Evolutionary conservation across 2,888 invertebrate species (phyloP).

Genomic region (Drosophila pseudotakahashii): DNA sequence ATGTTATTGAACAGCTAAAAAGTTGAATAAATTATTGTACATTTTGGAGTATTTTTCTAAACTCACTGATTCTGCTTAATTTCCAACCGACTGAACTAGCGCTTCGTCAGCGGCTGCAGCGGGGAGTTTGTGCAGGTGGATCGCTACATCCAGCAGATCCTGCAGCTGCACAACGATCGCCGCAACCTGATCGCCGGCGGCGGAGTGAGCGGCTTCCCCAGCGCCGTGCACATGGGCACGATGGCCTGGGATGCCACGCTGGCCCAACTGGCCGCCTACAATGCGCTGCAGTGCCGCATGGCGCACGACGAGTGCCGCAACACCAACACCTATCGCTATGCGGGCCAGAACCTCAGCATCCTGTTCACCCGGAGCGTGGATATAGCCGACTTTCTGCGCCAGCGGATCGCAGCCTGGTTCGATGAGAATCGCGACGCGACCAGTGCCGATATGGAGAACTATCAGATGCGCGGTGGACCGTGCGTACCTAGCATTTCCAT

Average conservation of each 20-base stretch:
- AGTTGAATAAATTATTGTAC: too few species aligned
- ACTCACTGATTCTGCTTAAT: too few species aligned
- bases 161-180: slow-evolving; percentile 66
- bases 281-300: slow-evolving; percentile 66
- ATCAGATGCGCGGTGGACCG: slow-evolving; percentile 58
- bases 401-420: slow-evolving; percentile 62
- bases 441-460: slow-evolving; percentile 58
- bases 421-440: slow-evolving; percentile 58
- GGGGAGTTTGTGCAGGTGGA: slow-evolving; percentile 58
- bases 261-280: slow-evolving; percentile 64
- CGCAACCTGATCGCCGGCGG: slow-evolving; percentile 71
- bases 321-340: slow-evolving; percentile 60
- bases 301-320: slow-evolving; percentile 72
- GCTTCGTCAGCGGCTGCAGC: slow-evolving; percentile 57
- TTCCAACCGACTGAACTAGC: slow-evolving; percentile 25
- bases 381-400: slow-evolving; percentile 44
- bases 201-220: slow-evolving; percentile 53
- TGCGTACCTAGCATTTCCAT: slow-evolving; percentile 35
- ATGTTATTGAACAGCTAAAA: too few species aligned
- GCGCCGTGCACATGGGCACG: slow-evolving; percentile 69
- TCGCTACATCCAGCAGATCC: slow-evolving; percentile 47
- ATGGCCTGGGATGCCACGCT: slow-evolving; percentile 68
- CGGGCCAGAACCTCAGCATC: slow-evolving; percentile 71
- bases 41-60: too few species aligned
- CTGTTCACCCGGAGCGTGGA: slow-evolving; percentile 46